Base-by-base conservation (phyloP, 2,797 vertebrate species). In the Lagocephalus sceleratus region DNA sequence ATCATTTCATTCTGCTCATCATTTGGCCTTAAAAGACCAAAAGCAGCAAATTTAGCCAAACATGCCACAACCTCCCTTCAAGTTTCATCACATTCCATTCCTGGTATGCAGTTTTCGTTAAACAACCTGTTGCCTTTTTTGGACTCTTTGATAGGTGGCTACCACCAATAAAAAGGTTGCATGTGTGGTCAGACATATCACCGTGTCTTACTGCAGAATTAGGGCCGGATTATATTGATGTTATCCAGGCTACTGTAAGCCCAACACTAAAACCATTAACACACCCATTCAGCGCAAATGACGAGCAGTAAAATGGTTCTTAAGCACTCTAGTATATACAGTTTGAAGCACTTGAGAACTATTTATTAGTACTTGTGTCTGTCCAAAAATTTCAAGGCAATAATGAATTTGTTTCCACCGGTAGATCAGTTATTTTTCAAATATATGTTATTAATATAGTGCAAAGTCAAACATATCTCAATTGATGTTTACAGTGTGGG, bases 101-200 rank as follows among this genome's bases (percentile, higher is more conserved):
- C 65, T 70, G 55, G 75, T 61, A 21, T 0, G 0, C 44, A 17
- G 52, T 51, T 40, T 49, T 35, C 67, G 26, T 58, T 46, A 51
- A 60, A 41, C 19, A 35, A 5, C 55, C 26, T 58, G 38, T 56
- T 73, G 25, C 66, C 64, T 67, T 79, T 73, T 65, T 75, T 51
- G 61, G 60, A 16, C n/a, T 51, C 60, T 50, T 64, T 55, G 29
- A 52, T 69, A 60, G 51, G 44, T 38, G 10, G 19, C 10, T 57
- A 9, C 39, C 29, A 53, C 42, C 1, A 49, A 54, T 59, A 66
- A 60, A 78, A 42, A 55, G 8, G 26, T n/a, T 55, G 51, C 50
- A 41, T 49, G 43, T 76, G 41, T 26, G 47, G 71, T 5, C 38
- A 50, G 49, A 51, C 5, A 5, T 7, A 63, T 46, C 42, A 54